Evolutionary conservation across 2,113 vertebrate genomes (phyloP), one percentile per base, ranked within the genome.

Genomic region (Sylvilagus bachmani): DNA sequence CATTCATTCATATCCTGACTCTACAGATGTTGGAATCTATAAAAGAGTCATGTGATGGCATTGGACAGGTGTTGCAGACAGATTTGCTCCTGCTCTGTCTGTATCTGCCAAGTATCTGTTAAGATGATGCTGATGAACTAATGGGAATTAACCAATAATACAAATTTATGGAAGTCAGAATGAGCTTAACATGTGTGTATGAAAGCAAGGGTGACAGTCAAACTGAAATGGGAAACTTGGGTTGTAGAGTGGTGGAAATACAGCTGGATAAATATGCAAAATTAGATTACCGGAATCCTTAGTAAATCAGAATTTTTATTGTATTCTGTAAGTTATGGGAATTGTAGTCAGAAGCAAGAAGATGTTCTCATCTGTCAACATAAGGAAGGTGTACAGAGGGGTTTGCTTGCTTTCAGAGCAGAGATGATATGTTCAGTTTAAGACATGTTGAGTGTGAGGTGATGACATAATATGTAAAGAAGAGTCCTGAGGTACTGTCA

Each of bases 391-490:
- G 66, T 81, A 67, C 89, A 73, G 12, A 58, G 61, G 33, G 77
- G 44, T 2, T 74, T 31, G 77, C 31, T 2, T 74, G 75, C 89
- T 67, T 83, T 62, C n/a, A 17, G 53, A 91, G 84, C 75, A 84
- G 33, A 91, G 58, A 93, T 27, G 74, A 38, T 17, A 80, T 44
- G 22, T 91, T 91, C 38, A 27, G n/a, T 66, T 89, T 95, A 66
- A 86, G 70, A 91, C 51, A 86, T 27, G 31, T 61, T 92, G 85
- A 91, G 22, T 70, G 55, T 36, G 79, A 92, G 53, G 27, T 62
- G 67, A 93, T 92, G 75, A 74, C 74, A 62, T 36, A 89, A 79
- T 36, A 75, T 14, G 31, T 38, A 80, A 75, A 38, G 44, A 27
- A 78, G 36, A 64, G 36, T 74, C 33, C 79, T 86, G 49, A 88